Percentiles rank a stretch among this genome's conserved stretches.
Evolutionary conservation across 2,113 vertebrate species (phyloP).

Genomic region (Oncorhynchus mykiss): DNA sequence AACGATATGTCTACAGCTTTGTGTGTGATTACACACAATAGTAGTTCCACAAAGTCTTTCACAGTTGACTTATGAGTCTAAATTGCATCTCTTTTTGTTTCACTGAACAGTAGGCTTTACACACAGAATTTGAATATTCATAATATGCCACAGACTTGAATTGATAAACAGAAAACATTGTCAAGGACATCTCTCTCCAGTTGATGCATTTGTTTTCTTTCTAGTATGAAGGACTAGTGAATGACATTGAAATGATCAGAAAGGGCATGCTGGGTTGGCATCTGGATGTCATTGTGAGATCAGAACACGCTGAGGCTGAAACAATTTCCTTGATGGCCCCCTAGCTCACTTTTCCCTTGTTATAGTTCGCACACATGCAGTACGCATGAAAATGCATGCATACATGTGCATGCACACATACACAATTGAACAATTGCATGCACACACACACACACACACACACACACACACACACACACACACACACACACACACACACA

Average conservation of each 20-base stretch:
- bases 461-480: too few relatives aligned
- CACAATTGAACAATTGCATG: background rate
- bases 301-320: slow-evolving; percentile 24
- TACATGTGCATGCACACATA: background rate
- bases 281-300: slow-evolving; percentile 57
- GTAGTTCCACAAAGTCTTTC: background rate
- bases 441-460: too few relatives aligned
- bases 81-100: background rate
- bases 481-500: too few relatives aligned
- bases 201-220: slow-evolving; percentile 40
- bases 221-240: slow-evolving; percentile 19
- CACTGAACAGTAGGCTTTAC: background rate
- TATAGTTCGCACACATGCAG: background rate
- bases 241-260: slow-evolving; percentile 51
- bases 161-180: background rate
- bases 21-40: background rate
- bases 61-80: background rate
- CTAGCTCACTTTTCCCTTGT: background rate
- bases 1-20: background rate
- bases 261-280: slow-evolving; percentile 51
- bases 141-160: background rate
- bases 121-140: background rate
- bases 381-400: background rate
- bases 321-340: slow-evolving; percentile 15
- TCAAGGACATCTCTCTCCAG: slow-evolving; percentile 16